A percentile compares a stretch with the other conserved stretches of the same genome.
These are phyloP conservation scores for Cyrtodaria siliqua DNA, from an alignment of 2,888 invertebrate genomes.

Conservation along the genomic window DNA sequence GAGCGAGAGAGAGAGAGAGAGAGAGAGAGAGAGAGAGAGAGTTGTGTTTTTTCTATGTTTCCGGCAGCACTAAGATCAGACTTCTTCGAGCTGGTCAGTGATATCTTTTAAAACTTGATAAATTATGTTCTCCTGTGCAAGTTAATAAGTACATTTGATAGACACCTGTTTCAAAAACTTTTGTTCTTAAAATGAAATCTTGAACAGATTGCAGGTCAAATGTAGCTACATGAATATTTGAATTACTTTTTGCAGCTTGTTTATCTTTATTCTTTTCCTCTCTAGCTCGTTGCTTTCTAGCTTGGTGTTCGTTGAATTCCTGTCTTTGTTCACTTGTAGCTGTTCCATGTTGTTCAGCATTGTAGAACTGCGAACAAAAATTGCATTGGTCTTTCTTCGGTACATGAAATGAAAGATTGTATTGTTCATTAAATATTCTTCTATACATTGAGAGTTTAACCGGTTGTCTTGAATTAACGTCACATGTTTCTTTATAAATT, in stretches of 20 bases:
- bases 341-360: slow-evolving; percentile 5
- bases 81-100: no score
- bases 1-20: no score
- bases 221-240: slow-evolving; percentile 17
- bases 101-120: no score
- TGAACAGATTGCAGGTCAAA: slow-evolving; percentile 51
- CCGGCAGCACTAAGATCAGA: no score
- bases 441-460: slow-evolving; percentile 31
- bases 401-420: slow-evolving; percentile 49
- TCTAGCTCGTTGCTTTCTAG: slow-evolving; percentile 29
- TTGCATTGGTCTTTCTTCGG: slow-evolving; percentile 59
- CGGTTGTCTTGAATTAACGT: slow-evolving; percentile 3
- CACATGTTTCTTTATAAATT: slow-evolving; percentile 26
- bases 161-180: no score
- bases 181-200: no score
- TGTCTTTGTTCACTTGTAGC: slow-evolving; percentile 8
- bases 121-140: no score
- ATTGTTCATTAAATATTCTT: slow-evolving; percentile 34
- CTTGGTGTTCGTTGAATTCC: slow-evolving; percentile 23
- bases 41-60: no score
- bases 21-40: no score
- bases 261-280: slow-evolving; percentile 34
- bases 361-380: slow-evolving; percentile 38
- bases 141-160: no score
- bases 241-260: slow-evolving; percentile 1